These are phyloP conservation scores for Vanessa atalanta DNA, from an alignment of 1,140 invertebrate species.

Conservation along the genomic window DNA sequence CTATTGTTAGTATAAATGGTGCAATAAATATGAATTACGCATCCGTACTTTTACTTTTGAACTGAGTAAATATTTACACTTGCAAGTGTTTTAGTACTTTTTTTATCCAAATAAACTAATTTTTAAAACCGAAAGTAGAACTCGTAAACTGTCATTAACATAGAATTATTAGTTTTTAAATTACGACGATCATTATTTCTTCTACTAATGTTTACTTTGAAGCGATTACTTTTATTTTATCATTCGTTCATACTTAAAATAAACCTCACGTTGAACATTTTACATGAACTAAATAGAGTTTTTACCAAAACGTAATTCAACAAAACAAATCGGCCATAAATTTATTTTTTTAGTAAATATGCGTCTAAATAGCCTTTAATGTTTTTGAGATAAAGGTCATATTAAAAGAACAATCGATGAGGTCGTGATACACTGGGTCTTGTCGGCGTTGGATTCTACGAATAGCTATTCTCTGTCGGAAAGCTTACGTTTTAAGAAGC, in stretches of 20 bases:
- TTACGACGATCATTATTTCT: background rate
- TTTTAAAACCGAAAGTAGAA: background rate
- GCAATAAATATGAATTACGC: slow-evolving; percentile 29
- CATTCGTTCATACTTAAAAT: background rate
- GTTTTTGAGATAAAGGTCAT: slow-evolving; percentile 12
- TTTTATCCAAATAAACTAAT: background rate
- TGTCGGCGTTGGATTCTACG: slow-evolving; percentile 49
- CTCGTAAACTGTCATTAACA: background rate
- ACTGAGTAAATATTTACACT: slow-evolving; percentile 14
- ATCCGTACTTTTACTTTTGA: slow-evolving; percentile 7
- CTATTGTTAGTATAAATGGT: slow-evolving; percentile 27
- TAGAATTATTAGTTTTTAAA: background rate
- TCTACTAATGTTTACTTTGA: too few species aligned
- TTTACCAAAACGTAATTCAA: background rate
- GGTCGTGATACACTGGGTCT: slow-evolving; percentile 11
- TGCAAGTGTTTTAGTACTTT: background rate
- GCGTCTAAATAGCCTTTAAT: slow-evolving; percentile 7
- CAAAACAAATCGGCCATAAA: slow-evolving; percentile 40
- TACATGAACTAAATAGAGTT: background rate
- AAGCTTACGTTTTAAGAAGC: slow-evolving; percentile 30
- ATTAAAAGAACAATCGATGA: slow-evolving; percentile 9
- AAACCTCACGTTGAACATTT: background rate
- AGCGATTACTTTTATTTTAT: too few species aligned
- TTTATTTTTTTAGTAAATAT: slow-evolving; percentile 43
- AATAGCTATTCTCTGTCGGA: slow-evolving; percentile 53